These are phyloP conservation scores for Leontopithecus rosalia DNA, from an alignment of 2,797 vertebrate species.

Conservation along the genomic window DNA sequence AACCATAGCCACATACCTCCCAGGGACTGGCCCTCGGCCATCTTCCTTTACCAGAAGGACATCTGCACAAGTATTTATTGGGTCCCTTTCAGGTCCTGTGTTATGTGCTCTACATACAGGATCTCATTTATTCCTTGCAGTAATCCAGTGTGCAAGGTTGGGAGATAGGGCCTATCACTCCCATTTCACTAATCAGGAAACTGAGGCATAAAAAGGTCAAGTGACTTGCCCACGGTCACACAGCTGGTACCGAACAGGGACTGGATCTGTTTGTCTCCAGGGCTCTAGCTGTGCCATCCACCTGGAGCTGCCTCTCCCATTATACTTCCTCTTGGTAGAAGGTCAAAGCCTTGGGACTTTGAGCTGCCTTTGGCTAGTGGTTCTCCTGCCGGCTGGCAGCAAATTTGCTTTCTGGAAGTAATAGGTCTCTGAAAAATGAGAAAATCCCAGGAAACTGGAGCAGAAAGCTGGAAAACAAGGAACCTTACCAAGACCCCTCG, in stretches of 20 bases:
- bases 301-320: neutral
- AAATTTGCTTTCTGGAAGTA: neutral
- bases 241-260: neutral
- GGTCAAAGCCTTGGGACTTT: neutral
- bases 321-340: neutral
- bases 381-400: neutral
- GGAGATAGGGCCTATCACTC: neutral
- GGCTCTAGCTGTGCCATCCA: neutral
- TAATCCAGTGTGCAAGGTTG: neutral
- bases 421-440: neutral
- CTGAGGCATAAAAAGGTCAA: neutral
- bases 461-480: neutral
- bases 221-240: neutral
- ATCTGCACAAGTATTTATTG: rapidly evolving
- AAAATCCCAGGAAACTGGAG: neutral
- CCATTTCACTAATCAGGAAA: neutral
- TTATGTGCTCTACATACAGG: neutral
- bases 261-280: neutral
- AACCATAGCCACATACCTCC: neutral
- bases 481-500: too few relatives aligned
- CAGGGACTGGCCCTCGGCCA: neutral
- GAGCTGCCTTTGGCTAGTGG: neutral
- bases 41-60: neutral
- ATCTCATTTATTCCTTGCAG: neutral
- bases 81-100: neutral